phyloP scores from a whole-genome alignment of 2,888 invertebrate genomes.

The Pachliopta kotzebuea region DNA sequence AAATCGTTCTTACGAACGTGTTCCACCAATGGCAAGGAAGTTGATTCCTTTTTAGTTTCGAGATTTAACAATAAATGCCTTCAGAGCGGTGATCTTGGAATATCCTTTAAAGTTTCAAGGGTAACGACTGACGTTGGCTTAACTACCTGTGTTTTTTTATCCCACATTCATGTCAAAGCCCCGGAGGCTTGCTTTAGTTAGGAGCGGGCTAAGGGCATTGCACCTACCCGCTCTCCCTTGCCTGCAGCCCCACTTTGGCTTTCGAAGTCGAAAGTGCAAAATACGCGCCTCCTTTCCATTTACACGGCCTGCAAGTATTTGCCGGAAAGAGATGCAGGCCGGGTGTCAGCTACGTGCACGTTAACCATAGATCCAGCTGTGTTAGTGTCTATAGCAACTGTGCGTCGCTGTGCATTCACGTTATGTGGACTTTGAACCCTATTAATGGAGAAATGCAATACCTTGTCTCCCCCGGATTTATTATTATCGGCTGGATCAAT shows the following conservation, averaged over 20 bases:
- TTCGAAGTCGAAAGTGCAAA: conserved; percentile 59
- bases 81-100: conserved; percentile 32
- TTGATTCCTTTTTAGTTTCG: not conserved
- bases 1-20: not conserved
- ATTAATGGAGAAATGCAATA: conserved; percentile 64
- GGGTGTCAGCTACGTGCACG: conserved; percentile 56
- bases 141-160: conserved; percentile 76
- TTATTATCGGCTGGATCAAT: conserved; percentile 61
- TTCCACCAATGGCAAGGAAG: not conserved
- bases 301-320: conserved; percentile 48
- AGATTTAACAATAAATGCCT: conserved; percentile 1
- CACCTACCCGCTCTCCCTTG: conserved; percentile 76
- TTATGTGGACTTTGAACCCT: conserved; percentile 75
- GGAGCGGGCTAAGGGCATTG: conserved; percentile 73
- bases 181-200: conserved; percentile 65
- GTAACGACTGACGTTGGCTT: conserved; percentile 67
- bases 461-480: conserved; percentile 49
- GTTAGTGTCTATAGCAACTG: conserved; percentile 50
- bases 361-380: conserved; percentile 65
- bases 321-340: conserved; percentile 72
- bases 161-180: conserved; percentile 67
- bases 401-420: conserved; percentile 57
- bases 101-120: conserved; percentile 76
- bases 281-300: conserved; percentile 58
- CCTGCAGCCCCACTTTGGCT: conserved; percentile 77